phyloP scores from a whole-genome alignment of 2,113 vertebrate genomes.

The Bombycilla garrulus region DNA sequence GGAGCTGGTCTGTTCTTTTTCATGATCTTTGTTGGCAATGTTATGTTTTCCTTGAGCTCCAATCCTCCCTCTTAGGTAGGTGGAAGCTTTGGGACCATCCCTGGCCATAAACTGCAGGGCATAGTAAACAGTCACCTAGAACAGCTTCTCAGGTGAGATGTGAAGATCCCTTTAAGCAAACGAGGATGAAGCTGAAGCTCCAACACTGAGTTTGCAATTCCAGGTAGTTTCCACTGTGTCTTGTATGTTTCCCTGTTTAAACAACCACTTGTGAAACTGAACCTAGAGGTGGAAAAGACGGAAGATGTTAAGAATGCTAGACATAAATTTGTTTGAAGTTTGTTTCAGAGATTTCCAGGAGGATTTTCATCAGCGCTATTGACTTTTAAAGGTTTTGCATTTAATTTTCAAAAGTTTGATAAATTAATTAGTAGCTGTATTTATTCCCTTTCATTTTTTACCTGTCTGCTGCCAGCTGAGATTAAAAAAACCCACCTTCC shows the following conservation, averaged over 20 bases:
- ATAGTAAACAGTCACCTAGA: neutral
- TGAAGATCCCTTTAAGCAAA: neutral
- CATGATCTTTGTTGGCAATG: neutral
- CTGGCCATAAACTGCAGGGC: neutral
- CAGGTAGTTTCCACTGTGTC: neutral
- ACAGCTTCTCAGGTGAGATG: neutral
- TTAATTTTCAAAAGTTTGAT: neutral
- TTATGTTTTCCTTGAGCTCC: neutral
- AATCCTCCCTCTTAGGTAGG: neutral
- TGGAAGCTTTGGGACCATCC: neutral
- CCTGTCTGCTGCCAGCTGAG: neutral
- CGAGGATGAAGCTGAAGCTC: neutral
- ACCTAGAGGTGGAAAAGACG: neutral
- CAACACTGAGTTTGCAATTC: neutral
- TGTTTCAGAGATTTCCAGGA: neutral
- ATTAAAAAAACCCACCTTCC: neutral
- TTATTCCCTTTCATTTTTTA: neutral
- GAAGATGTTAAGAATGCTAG: neutral
- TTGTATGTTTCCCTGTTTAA: slow-evolving; percentile 19
- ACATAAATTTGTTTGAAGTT: neutral
- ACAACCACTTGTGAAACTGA: neutral
- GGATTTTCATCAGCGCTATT: neutral
- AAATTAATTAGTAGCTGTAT: neutral
- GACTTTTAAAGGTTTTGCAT: neutral
- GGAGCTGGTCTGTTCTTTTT: neutral